Evolutionary conservation across 2,888 invertebrate genomes (phyloP).

Genomic region (Trissolcus brochymenae): DNA sequence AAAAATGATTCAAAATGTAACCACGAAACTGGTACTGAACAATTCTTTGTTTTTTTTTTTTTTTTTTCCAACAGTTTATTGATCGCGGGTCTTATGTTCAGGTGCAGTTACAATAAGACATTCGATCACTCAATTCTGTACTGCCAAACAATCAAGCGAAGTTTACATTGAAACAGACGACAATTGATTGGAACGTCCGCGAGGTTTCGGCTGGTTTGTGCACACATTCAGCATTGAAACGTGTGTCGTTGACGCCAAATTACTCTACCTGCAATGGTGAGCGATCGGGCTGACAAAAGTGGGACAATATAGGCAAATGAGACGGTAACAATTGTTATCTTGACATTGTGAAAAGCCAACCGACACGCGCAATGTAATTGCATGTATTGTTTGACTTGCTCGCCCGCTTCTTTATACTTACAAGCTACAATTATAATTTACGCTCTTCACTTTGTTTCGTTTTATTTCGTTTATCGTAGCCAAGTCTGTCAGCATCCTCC

Average conservation of each 20-base stretch:
- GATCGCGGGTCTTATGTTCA: constrained; percentile 26
- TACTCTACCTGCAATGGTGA: constrained; percentile 52
- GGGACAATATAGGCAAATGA: constrained; percentile 75
- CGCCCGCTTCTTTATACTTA: constrained; percentile 57
- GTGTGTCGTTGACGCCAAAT: constrained; percentile 47
- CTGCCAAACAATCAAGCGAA: constrained; percentile 43
- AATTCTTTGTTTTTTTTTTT: no score
- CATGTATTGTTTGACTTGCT: constrained; percentile 73
- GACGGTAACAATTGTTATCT: constrained; percentile 70
- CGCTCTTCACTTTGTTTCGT: constrained; percentile 51
- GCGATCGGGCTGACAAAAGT: constrained; percentile 67
- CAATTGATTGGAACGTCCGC: constrained; percentile 37
- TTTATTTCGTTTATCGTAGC: constrained; percentile 20
- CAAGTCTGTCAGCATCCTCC: background rate
- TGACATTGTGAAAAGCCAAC: constrained; percentile 70
- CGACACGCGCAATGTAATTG: constrained; percentile 71
- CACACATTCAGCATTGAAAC: constrained; percentile 26
- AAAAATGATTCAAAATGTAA: no score
- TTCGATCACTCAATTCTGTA: constrained; percentile 43
- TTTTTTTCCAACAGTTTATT: constrained; percentile 12
- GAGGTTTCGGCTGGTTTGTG: constrained; percentile 20
- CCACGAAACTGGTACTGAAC: background rate
- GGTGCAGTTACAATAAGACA: constrained; percentile 44
- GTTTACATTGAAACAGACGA: constrained; percentile 52
- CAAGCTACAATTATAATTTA: constrained; percentile 66